Evolutionary conservation across 2,797 vertebrate genomes (phyloP).

Genomic region (Cuniculus paca): DNA sequence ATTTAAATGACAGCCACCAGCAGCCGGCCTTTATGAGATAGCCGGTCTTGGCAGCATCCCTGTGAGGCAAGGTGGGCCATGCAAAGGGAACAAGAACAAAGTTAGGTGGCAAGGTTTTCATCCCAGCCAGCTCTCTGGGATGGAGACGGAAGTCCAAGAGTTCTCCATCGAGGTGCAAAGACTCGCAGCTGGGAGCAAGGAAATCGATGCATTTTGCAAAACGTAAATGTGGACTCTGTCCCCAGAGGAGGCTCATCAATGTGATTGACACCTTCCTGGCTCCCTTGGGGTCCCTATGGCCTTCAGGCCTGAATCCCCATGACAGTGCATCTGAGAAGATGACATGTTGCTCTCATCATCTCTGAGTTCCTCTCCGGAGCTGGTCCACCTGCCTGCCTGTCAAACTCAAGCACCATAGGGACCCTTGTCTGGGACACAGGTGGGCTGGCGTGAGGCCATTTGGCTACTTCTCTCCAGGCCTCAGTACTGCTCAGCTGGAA

Average conservation of each 20-base stretch:
- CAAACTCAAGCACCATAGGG: neutral
- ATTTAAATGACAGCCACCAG: neutral
- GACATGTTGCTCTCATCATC: neutral
- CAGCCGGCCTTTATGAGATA: slow-evolving; percentile 62
- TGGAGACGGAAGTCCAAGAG: neutral
- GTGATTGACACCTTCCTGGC: fast-evolving
- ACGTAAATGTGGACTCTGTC: neutral
- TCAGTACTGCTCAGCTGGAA: fast-evolving
- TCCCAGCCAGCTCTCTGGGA: neutral
- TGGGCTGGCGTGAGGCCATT: too few relatives aligned
- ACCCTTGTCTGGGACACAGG: neutral
- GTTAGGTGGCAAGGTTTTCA: neutral
- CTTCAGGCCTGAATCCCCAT: neutral
- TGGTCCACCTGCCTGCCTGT: neutral
- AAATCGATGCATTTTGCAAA: neutral
- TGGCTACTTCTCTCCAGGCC: neutral
- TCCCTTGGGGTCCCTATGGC: neutral
- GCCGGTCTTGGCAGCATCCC: neutral
- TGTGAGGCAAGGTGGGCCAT: neutral
- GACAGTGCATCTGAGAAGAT: fast-evolving
- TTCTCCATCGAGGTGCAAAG: neutral
- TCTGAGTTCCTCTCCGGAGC: neutral
- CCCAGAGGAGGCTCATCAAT: neutral
- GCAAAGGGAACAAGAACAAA: neutral
- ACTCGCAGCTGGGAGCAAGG: neutral